phyloP scores from a whole-genome alignment of 2,797 vertebrate genomes.

The Enteromius thamalakanensis region DNA sequence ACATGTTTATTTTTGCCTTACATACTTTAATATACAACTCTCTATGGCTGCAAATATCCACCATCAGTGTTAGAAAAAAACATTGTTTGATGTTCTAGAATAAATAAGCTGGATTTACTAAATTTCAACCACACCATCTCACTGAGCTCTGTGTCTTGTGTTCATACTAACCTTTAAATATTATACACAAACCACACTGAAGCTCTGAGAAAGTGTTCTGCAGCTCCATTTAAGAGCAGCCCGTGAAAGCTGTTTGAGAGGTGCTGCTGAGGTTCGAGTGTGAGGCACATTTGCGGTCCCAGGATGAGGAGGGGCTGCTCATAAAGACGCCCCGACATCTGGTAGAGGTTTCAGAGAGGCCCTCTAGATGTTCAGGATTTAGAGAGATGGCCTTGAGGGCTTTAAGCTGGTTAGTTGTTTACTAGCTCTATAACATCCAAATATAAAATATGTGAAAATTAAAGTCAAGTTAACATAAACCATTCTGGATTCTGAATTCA shows the following conservation, averaged over 20 bases:
- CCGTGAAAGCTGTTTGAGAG: constrained; percentile 12
- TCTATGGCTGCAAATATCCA: constrained; percentile 12
- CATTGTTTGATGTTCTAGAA: background rate
- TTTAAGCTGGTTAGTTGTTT: background rate
- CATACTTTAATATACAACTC: background rate
- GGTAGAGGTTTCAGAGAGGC: constrained; percentile 36
- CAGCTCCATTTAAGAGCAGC: background rate
- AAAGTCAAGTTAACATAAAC: background rate
- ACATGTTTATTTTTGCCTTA: background rate
- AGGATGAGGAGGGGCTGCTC: constrained; percentile 35
- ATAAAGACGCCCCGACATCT: constrained; percentile 47
- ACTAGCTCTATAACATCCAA: background rate
- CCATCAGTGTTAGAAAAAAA: background rate
- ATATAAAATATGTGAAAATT: background rate
- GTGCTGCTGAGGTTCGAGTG: constrained; percentile 19
- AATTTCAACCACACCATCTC: background rate
- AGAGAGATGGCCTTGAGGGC: background rate
- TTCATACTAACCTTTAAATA: constrained; percentile 33
- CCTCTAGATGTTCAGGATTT: background rate
- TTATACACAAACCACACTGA: constrained; percentile 17
- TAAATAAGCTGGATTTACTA: constrained; percentile 12
- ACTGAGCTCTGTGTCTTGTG: constrained; percentile 3
- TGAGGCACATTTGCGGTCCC: constrained; percentile 37
- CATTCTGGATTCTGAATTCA: background rate
- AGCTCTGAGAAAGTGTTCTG: constrained; percentile 9